Conservation (phyloP, 2,113 vertebrate species). For the Neotoma lepida region DNA sequence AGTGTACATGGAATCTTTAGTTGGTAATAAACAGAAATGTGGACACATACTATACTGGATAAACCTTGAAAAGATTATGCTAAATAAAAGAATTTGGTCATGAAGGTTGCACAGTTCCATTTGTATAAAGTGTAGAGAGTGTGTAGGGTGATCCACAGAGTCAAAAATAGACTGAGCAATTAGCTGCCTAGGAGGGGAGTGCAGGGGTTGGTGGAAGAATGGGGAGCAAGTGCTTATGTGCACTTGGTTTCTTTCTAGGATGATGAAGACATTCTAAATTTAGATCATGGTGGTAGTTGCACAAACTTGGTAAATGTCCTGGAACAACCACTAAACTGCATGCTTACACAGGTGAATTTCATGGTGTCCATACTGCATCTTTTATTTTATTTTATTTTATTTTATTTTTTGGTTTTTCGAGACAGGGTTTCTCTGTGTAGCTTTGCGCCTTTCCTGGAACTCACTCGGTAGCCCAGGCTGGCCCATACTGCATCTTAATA, state of each 20-base stretch:
- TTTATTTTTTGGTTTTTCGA: no score
- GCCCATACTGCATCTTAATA: conserved; percentile 8
- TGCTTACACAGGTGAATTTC: background rate
- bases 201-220: background rate
- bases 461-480: no score
- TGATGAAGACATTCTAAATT: conserved; percentile 37
- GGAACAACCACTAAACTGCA: background rate
- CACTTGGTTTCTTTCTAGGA: background rate
- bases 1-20: background rate
- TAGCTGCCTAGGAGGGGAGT: no score
- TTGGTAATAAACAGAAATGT: background rate
- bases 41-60: background rate
- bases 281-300: background rate
- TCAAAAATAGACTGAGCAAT: background rate
- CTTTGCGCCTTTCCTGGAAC: no score
- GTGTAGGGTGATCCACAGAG: background rate
- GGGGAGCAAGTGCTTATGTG: background rate
- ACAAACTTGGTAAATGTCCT: background rate
- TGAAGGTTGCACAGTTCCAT: background rate
- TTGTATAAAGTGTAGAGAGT: background rate
- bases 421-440: no score
- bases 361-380: background rate
- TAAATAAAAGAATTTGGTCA: background rate
- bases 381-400: no score
- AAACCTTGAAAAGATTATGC: background rate